Base-by-base conservation (phyloP, 2,113 vertebrate species). In the Romanogobio albipinnatus region DNA sequence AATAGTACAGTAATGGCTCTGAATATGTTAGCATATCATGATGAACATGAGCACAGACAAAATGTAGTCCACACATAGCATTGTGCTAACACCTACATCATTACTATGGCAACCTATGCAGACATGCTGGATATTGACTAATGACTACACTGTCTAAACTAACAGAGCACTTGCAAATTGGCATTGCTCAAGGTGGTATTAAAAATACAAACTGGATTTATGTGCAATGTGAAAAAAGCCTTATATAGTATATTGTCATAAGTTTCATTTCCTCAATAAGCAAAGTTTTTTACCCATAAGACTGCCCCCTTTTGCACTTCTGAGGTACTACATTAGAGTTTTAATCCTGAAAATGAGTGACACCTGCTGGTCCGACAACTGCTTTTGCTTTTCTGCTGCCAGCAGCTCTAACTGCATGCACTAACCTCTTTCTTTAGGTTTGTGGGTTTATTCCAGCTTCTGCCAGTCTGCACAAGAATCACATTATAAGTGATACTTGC, bases 291-390 rank as follows among this genome's bases (percentile, higher is more conserved):
- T 82, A 51, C 26, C 9, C 7, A 2, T 51, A 56, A 58, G 9
- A 3, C 5, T 56, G 84, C 81, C 76, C 58, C 19, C 70, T 87
- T 59, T 51, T 58, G 29, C 15, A 8, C 22, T 26, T 51, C 56
- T 80, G 68, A 24, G 39, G 58, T 73, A 61, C 53, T 84, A 49
- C 85, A 81, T 11, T 86, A 43, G 76, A 76, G 36, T 64, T 51
- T 76, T 13, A n/a, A 29, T 64, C 70, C 49, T 87, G 81, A 90
- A 89, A 81, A 89, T 89, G 86, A 90, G 88, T 87, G 92, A 90
- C 92, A 90, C 92, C 94, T 93, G 93, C 93, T 94, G 93, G 92
- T 92, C 90, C 81, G 82, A 93, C 89, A 84, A 29, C 8, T 47
- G 86, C 89, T 86, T 47, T 76, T 36, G 29, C 78, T 81, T 82